These are phyloP conservation scores for Hephaestus fuliginosus DNA, from an alignment of 2,797 vertebrate species.

Conservation along the genomic window DNA sequence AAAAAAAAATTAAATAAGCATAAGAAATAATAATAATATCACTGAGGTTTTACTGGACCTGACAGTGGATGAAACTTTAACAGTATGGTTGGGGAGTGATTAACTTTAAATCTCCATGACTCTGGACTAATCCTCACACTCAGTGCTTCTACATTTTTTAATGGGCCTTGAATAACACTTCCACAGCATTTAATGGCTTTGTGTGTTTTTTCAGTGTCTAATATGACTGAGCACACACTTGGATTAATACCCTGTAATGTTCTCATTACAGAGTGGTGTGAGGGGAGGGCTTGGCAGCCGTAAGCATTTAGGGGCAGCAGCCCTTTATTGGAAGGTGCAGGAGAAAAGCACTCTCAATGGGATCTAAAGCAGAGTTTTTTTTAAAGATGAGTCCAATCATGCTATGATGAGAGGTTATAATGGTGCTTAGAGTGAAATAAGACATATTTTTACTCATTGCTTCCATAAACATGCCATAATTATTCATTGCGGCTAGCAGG, in stretches of 20 bases:
- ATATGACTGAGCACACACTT: constrained; percentile 66
- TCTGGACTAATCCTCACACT: constrained; percentile 68
- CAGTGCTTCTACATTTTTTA: constrained; percentile 53
- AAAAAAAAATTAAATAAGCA: background rate
- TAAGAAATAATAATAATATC: constrained; percentile 22
- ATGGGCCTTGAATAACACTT: constrained; percentile 63
- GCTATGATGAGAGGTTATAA: constrained; percentile 56
- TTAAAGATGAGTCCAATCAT: constrained; percentile 61
- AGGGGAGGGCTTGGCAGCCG: constrained; percentile 26
- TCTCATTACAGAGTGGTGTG: constrained; percentile 54
- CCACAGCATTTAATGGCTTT: constrained; percentile 61
- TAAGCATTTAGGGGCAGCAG: constrained; percentile 52
- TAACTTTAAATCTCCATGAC: constrained; percentile 72
- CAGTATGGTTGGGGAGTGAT: constrained; percentile 63
- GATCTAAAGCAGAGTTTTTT: background rate
- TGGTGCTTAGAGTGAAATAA: constrained; percentile 72
- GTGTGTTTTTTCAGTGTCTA: constrained; percentile 62
- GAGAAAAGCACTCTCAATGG: constrained; percentile 32
- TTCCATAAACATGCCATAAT: constrained; percentile 83
- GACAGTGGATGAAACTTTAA: constrained; percentile 56
- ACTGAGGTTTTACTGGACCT: constrained; percentile 35
- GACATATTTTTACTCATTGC: constrained; percentile 72
- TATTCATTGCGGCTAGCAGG: constrained; percentile 75
- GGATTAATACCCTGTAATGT: constrained; percentile 77
- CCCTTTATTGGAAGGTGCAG: constrained; percentile 11